Evolutionary conservation across 2,113 vertebrate species (phyloP).

Genomic region (Hypocryptadius cinnamomeus): DNA sequence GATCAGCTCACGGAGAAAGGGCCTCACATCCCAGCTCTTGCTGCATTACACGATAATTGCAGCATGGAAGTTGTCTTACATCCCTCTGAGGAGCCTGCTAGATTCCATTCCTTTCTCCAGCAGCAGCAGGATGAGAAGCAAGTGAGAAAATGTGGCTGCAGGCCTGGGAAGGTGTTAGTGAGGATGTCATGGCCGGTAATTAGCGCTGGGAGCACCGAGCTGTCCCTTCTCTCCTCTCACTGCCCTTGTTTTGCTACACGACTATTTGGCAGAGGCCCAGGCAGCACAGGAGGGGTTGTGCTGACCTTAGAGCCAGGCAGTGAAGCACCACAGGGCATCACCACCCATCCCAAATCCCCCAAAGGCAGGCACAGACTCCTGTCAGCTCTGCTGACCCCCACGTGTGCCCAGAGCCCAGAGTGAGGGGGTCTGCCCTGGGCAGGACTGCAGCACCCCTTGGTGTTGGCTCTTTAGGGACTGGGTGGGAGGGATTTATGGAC

Average conservation of each 20-base stretch:
- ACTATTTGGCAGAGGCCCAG: slow-evolving; percentile 47
- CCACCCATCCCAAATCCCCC: not conserved
- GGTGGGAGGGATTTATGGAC: not conserved
- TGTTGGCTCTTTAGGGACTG: not conserved
- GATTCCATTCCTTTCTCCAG: not conserved
- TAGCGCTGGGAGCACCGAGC: slow-evolving; percentile 16
- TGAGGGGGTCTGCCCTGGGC: not conserved
- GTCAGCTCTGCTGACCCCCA: not conserved
- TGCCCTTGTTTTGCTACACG: slow-evolving; percentile 31
- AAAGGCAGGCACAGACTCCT: not conserved
- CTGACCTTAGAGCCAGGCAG: slow-evolving; percentile 21
- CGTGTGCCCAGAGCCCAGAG: not conserved
- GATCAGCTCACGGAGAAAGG: not conserved
- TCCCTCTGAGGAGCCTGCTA: not conserved
- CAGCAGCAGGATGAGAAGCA: not conserved
- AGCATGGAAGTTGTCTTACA: not conserved
- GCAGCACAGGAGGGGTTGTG: not conserved
- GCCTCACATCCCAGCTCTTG: not conserved
- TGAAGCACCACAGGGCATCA: not conserved
- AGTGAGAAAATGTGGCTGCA: not conserved
- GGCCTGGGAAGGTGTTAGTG: not conserved
- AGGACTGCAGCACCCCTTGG: not conserved
- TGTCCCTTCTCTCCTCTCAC: slow-evolving; percentile 18
- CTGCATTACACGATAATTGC: rapidly evolving
- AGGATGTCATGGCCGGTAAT: slow-evolving; percentile 12